These are phyloP conservation scores for Rhinella marina DNA, from an alignment of 2,797 vertebrate genomes.

Conservation along the genomic window DNA sequence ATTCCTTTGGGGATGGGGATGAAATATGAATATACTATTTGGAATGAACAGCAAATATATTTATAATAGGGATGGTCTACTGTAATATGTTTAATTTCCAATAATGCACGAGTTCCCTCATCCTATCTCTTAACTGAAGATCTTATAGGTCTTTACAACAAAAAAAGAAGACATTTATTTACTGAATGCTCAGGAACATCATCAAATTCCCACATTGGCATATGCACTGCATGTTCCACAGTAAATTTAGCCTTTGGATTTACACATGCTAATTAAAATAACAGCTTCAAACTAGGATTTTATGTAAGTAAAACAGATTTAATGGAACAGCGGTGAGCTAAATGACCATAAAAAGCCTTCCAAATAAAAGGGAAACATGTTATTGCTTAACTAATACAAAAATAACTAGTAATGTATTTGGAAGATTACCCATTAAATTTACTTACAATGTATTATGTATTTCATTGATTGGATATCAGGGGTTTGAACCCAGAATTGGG, in stretches of 20 bases:
- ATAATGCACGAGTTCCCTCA: not conserved
- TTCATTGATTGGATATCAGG: too few relatives aligned
- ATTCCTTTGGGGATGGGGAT: not conserved
- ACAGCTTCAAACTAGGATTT: slow-evolving; percentile 47
- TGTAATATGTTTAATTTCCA: not conserved
- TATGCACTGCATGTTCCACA: slow-evolving; percentile 36
- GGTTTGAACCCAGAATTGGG: too few relatives aligned
- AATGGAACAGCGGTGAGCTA: not conserved
- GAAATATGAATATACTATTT: not conserved
- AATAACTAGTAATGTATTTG: not conserved
- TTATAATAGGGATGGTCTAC: not conserved
- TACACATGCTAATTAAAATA: slow-evolving; percentile 52
- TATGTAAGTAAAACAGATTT: slow-evolving; percentile 24
- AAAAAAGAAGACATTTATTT: not conserved
- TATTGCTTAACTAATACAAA: not conserved
- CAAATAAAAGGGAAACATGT: not conserved
- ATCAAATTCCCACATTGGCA: slow-evolving; percentile 15
- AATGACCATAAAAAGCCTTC: not conserved
- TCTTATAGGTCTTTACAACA: not conserved
- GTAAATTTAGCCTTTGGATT: slow-evolving; percentile 50
- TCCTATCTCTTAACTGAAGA: not conserved
- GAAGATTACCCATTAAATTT: too few relatives aligned
- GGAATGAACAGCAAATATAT: too few relatives aligned
- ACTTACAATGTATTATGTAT: too few relatives aligned
- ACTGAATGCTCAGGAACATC: not conserved